Evolutionary conservation across 2,113 vertebrate genomes (phyloP), one percentile per base, ranked within the genome.

Genomic region (Manacus vitellinus): DNA sequence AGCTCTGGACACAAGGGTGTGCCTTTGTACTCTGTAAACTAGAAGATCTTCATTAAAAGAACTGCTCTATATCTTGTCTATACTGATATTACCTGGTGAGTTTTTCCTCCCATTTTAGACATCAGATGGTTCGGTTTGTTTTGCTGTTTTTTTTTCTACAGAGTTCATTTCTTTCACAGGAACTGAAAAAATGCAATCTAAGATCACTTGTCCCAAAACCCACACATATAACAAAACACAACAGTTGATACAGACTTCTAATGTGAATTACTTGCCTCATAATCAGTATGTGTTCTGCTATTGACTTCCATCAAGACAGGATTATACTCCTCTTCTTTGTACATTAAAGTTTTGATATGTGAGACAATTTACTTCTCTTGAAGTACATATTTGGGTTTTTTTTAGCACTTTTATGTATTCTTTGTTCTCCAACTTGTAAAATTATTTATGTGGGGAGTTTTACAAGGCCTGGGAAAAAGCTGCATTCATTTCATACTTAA

Each of bases 111-210:
- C 49, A 51, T 25, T 25, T 25, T 51, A 25, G 24, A 13, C 49
- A 25, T 51, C 49, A 49, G 47, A 49, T 25, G 23, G 1, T 49
- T 63, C 18, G 13, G 12, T 22, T 78, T 52, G 10, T 6, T 62
- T n/a, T 14, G 4, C 9, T 46, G 5, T 1, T 5, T 1, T 8
- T 8, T 43, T 51, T 62, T 3, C 7, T 47, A n/a, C 8, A 43
- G 68, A 77, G 0, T 54, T 79, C 1, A 17, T 54, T 85, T 85
- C 1, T 62, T 63, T 62, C 41, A 23, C 11, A 28, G 33, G 4
- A 90, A 76, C 18, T 62, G 30, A 62, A 84, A 66, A 67, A 8
- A 67, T 12, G 7, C 2, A 22, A 39, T 30, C 5, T 43, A 35
- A 54, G 15, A 63, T 15, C 39, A 49, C 76, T 27, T 51, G 7